Base-by-base conservation (phyloP, 2,113 vertebrate species). In the Dasyprocta punctata region DNA sequence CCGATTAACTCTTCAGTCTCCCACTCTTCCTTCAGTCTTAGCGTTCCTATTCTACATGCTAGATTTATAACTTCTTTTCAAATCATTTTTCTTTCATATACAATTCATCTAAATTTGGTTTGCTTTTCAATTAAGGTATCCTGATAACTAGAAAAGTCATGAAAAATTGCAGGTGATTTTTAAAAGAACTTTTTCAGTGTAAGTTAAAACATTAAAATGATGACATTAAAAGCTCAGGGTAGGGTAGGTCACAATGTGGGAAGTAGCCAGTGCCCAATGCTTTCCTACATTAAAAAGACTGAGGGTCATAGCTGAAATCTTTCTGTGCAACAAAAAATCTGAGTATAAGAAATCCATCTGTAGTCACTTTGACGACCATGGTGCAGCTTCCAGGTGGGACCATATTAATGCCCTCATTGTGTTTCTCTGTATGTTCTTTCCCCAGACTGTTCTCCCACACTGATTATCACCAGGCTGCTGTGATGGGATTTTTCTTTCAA, bases 1-100 rank as follows among this genome's bases (percentile, higher is more conserved):
- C 36, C 30, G 73, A 58, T 96, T 95, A 97, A 96, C 87, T 80
- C 86, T 94, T 95, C 52, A 30, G 54, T 33, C 20, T 17, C 82
- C 88, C 33, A 28, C 12, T 17, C 61, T 52, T 2, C 38, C 36
- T 63, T 84, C 24, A 3, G 36, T 30, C 67, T 52, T 38, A 30
- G 54, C 3, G 77, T 61, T 44, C 58, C 44, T 26, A 58, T 67
- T 86, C 60, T 28, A 81, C 2, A 5, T 7, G 26, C 38, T 41
- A 52, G 33, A 54, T 38, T 77, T 58, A 71, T 16, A 49, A 54
- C 56, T 77, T 89, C 58, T 90, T 87, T 80, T 7, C 58, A 84
- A 82, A 58, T 60, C 38, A 75, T 2, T 60, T 69, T 44, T 44
- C 56, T 88, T 41, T 60, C 16, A 52, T 41, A 71, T 65, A 81